phyloP scores from a whole-genome alignment of 2,113 vertebrate genomes.

The Agelaius phoeniceus region DNA sequence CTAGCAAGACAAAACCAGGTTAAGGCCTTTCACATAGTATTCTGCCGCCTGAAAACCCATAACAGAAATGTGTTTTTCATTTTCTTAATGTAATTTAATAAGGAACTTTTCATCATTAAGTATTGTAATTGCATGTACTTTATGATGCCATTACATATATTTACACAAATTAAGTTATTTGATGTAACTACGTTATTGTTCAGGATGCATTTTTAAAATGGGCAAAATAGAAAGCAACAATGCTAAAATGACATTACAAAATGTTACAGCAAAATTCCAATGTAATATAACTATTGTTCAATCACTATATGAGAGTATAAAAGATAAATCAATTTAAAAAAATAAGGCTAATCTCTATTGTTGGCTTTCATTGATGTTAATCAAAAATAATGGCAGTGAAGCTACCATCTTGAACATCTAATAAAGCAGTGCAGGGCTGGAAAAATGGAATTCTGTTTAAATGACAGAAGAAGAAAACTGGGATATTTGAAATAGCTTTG shows the following conservation, averaged over 20 bases:
- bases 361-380: conserved; percentile 36
- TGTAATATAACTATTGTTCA: conserved; percentile 40
- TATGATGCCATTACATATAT: conserved; percentile 62
- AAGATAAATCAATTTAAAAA: not conserved
- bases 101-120: conserved; percentile 69
- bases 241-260: conserved; percentile 54
- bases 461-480: not conserved
- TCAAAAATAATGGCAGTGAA: conserved; percentile 16
- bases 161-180: conserved; percentile 64
- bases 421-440: not conserved
- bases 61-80: conserved; percentile 68
- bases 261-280: conserved; percentile 51
- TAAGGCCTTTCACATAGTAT: conserved; percentile 31
- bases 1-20: conserved; percentile 41
- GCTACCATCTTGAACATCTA: not conserved
- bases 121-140: conserved; percentile 62
- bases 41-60: conserved; percentile 51
- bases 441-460: not conserved
- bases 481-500: not conserved
- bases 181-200: conserved; percentile 50
- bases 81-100: conserved; percentile 64
- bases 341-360: conserved; percentile 4
- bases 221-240: conserved; percentile 56
- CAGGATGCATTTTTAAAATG: conserved; percentile 68
- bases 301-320: conserved; percentile 13